Evolutionary conservation across 2,797 vertebrate genomes (phyloP), one percentile per base, ranked within the genome.

Genomic region (Dipus sagitta): DNA sequence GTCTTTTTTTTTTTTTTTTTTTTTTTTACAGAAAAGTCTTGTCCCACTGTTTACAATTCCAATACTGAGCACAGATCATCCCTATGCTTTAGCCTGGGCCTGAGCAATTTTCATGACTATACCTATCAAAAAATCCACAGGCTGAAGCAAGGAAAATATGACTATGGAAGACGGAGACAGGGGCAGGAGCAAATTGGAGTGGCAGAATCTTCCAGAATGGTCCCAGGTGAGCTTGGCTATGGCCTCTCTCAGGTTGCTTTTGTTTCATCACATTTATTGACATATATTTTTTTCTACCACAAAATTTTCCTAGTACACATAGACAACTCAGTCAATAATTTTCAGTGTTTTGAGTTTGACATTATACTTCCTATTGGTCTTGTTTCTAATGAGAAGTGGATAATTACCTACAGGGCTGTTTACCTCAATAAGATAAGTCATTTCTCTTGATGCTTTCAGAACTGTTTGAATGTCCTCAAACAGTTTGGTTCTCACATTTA

Each of bases 321-420:
- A 7, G 38, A 58, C 2, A 54, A 42, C 62, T 95, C 71, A 92
- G 62, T 64, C 42, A 84, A 28, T 58, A 58, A 58, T 14, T 88
- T 92, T 82, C 67, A 81, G 4, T 68, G n/a, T 26, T 92, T 82
- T 74, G 47, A 42, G 4, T 72, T 91, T 92, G 28, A 42, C 23
- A 32, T 88, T 88, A 13, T 28, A 64, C n/a, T 75, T 70, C 64
- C 24, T 85, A 84, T 79, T 64, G 65, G 11, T 64, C 4, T 84
- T 95, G 47, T 83, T 71, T 95, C 67, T 86, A 47, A 62, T 58
- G 38, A 93, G 67, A 78, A 88, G 20, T n/a, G 60, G 84, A 32
- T 87, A n/a, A 81, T 71, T 92, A 84, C 77, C 78, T 70, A 15
- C 14, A 47, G 4, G 68, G 9, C 28, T 93, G 28, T 38, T 84